These are phyloP conservation scores for Turritopsis dohrnii DNA, from an alignment of 30 jellyfish, hydroid and myxozoan species.

Conservation along the genomic window DNA sequence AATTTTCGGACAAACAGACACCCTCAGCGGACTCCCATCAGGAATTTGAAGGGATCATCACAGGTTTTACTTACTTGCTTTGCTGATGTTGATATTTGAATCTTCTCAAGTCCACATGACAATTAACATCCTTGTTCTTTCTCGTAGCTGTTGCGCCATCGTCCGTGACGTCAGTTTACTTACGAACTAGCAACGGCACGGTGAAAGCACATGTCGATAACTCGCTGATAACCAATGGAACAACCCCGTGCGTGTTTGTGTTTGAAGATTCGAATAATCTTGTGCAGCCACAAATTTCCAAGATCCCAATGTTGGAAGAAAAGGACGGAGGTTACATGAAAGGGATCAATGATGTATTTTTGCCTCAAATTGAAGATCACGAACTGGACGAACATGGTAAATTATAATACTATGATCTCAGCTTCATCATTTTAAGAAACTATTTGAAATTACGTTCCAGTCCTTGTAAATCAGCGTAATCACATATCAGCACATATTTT, in stretches of 20 bases:
- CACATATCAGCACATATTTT: too few relatives aligned
- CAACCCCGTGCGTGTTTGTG: constrained; percentile 10
- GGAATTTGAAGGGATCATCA: too few relatives aligned
- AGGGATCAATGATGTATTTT: not conserved
- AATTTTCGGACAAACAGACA: too few relatives aligned
- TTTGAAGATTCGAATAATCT: not conserved
- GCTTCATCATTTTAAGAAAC: too few relatives aligned
- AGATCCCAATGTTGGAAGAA: not conserved
- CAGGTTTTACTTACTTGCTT: too few relatives aligned
- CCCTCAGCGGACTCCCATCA: too few relatives aligned
- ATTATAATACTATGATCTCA: too few relatives aligned
- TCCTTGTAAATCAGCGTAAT: too few relatives aligned
- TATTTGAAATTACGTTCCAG: too few relatives aligned
- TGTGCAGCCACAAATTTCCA: not conserved
- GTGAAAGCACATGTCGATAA: constrained; percentile 16
- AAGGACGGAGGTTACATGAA: not conserved
- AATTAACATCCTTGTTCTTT: not conserved
- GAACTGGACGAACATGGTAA: constrained; percentile 7
- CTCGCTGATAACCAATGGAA: not conserved
- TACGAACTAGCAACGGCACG: constrained; percentile 12
- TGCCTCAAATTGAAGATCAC: constrained; percentile 4
- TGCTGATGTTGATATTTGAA: too few relatives aligned
- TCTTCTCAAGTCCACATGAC: not conserved
- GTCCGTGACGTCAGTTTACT: constrained; percentile 4
- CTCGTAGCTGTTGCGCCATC: not conserved